Evolutionary conservation across 2,888 invertebrate genomes (phyloP).

Genomic region (Oscheius sp.): DNA sequence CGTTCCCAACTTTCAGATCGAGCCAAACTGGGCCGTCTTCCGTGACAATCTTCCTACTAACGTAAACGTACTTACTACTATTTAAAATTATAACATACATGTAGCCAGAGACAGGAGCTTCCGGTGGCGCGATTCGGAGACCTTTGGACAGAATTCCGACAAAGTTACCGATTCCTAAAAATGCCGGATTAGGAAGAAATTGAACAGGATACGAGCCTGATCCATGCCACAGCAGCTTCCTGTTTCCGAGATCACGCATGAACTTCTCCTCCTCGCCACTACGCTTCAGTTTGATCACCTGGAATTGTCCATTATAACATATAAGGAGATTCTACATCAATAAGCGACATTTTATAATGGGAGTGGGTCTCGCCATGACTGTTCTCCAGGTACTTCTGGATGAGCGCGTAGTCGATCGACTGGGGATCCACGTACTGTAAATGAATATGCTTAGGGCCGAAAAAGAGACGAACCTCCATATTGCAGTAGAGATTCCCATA

Average conservation of each 20-base stretch:
- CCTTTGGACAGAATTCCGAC: constrained; percentile 89
- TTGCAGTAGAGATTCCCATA: constrained; percentile 88
- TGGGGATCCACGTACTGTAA: constrained; percentile 46
- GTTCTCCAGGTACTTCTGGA: constrained; percentile 84
- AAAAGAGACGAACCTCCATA: constrained; percentile 77
- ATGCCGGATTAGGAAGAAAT: background rate
- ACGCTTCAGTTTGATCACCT: constrained; percentile 75
- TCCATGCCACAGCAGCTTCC: constrained; percentile 82
- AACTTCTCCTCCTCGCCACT: constrained; percentile 79
- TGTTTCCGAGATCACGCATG: constrained; percentile 76
- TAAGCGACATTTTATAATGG: constrained; percentile 81
- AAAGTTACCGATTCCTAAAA: constrained; percentile 89
- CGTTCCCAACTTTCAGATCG: no score
- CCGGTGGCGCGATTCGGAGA: constrained; percentile 95
- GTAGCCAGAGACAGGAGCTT: constrained; percentile 84
- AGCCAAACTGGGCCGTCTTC: no score
- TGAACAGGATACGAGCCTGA: constrained; percentile 78
- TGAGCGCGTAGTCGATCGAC: constrained; percentile 82
- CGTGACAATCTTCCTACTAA: no score
- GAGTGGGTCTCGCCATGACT: constrained; percentile 92
- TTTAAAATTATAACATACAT: background rate
- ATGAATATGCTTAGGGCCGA: background rate
- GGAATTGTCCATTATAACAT: background rate
- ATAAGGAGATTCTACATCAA: constrained; percentile 76
- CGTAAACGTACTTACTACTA: no score